Evolutionary conservation across 2,888 invertebrate genomes (phyloP), one percentile per base, ranked within the genome.

Genomic region (Xylocampa areola): DNA sequence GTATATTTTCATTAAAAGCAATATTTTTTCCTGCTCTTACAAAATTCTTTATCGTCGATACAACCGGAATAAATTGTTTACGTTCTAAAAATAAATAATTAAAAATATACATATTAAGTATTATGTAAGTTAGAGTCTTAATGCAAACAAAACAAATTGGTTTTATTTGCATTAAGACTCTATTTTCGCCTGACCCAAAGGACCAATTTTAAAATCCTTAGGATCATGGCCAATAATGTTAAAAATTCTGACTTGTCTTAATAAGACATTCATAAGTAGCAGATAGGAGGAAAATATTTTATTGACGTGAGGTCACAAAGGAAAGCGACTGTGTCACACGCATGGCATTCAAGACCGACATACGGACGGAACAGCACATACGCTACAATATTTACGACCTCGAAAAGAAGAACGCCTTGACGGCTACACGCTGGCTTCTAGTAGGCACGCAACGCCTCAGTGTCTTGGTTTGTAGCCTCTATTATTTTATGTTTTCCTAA

Each of bases 331-430:
- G 52, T 36, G 49, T 16, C 33, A 54, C 54, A 71, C 51, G 68
- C 69, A 58, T 40, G 47, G 16, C 36, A 47, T 47, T 59, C 39
- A 44, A 44, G 40, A 49, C 37, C 33, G 37, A 53, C 44, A 40
- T 53, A 60, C 36, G 30, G 49, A 43, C 44, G 39, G 54, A 58
- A 62, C 52, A 72, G 41, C 57, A 48, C 57, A 62, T 62, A 61
- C 41, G 35, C 48, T 60, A 54, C 43, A 17, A 68, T 58, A 54
- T 53, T 59, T 58, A 66, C 69, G 65, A 58, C 78, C 78, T 76
- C 76, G 69, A 17, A 44, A 63, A 71, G 73, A 67, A 64, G 77
- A 70, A 64, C 68, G 68, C 78, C 78, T 76, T 78, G 76, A 68
- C 62, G 45, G 53, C 27, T 45, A 53, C 67, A 67, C 55, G 59